Evolutionary conservation across 2,888 invertebrate genomes (phyloP).

Genomic region (Globia sparganii): DNA sequence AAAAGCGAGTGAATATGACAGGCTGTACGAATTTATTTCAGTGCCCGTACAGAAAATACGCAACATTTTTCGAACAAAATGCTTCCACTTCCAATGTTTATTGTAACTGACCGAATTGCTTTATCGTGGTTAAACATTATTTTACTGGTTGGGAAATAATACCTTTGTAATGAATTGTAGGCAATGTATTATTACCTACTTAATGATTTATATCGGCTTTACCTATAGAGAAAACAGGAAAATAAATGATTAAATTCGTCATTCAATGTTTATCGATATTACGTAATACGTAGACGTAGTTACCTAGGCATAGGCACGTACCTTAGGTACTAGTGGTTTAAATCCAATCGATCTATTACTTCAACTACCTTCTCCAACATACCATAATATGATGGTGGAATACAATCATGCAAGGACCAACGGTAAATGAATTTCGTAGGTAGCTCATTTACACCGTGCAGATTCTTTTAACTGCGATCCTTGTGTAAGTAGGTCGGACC

Average conservation of each 20-base stretch:
- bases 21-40: constrained; percentile 25
- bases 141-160: background rate
- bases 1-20: constrained; percentile 38
- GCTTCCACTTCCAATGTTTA: background rate
- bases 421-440: constrained; percentile 53
- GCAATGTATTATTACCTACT: background rate
- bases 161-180: no score
- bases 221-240: constrained; percentile 25
- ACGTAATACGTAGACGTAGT: background rate
- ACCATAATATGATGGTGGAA: constrained; percentile 9
- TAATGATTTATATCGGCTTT: background rate
- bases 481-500: constrained; percentile 66
- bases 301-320: no score
- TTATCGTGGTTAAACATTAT: constrained; percentile 8
- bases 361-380: background rate
- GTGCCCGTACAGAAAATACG: constrained; percentile 21
- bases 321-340: background rate
- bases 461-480: constrained; percentile 65
- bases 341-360: background rate
- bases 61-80: constrained; percentile 5
- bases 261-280: background rate
- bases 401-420: constrained; percentile 35
- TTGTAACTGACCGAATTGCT: background rate
- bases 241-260: constrained; percentile 9
- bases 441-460: constrained; percentile 43